Evolutionary conservation across 2,113 vertebrate species (phyloP).

Genomic region (Podarcis cretensis): DNA sequence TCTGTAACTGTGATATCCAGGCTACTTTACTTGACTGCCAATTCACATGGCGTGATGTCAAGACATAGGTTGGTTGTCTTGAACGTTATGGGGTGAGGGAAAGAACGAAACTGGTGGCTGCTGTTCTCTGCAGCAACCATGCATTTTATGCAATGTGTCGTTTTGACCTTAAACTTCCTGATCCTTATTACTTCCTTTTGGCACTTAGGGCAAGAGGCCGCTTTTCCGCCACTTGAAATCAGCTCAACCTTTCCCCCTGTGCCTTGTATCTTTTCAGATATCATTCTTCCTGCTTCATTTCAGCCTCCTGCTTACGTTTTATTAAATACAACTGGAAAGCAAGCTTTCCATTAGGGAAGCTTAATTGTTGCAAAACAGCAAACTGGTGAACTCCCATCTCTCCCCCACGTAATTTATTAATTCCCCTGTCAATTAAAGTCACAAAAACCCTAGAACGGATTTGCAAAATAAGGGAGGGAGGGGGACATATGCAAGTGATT

Average conservation of each 20-base stretch:
- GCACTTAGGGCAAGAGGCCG: not conserved
- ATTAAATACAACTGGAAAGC: not conserved
- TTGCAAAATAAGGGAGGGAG: constrained; percentile 25
- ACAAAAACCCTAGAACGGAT: constrained; percentile 9
- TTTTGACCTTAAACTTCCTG: not conserved
- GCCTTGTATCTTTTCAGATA: not conserved
- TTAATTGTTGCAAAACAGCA: not conserved
- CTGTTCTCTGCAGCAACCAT: not conserved
- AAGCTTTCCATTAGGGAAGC: not conserved
- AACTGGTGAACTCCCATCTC: constrained; percentile 22
- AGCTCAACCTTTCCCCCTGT: not conserved
- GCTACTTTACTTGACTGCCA: not conserved
- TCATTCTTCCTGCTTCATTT: not conserved
- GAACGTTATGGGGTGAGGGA: not conserved
- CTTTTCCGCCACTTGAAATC: not conserved
- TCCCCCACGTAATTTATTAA: not conserved
- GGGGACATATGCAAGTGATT: constrained; percentile 40
- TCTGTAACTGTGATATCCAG: no score
- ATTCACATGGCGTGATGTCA: not conserved
- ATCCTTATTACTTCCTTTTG: not conserved
- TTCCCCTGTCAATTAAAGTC: constrained; percentile 20
- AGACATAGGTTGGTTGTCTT: not conserved
- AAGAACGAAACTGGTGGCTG: not conserved
- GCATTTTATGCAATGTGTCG: not conserved
- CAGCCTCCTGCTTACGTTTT: not conserved